Base-by-base conservation (phyloP, 1,140 invertebrate species). In the Sitodiplosis mosellana region DNA sequence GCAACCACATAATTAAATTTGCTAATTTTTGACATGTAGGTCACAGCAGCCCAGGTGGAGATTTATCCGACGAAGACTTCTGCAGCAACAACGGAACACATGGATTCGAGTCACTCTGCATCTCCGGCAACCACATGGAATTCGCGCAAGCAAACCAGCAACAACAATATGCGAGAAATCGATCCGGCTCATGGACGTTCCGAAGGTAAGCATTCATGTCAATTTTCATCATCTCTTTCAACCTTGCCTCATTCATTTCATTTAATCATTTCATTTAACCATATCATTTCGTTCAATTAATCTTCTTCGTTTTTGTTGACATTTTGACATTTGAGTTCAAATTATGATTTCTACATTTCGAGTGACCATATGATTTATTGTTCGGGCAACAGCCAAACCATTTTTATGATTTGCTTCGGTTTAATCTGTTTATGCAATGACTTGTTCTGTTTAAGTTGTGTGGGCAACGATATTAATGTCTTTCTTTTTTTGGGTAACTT, bases 41-140 rank as follows among this genome's bases (percentile, higher is more conserved):
- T 62, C 60, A 64, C 62, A 61, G 61, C 59, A 64, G 62, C 61
- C 61, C 61, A 63, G 61, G 61, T 73, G 73, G 73, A 75, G 71
- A 73, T 71, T 63, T 74, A 73, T 72, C 72, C 71, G 73, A 74
- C 72, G 73, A 73, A 69, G 70, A 73, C 71, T 45, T 75, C 72
- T 71, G 68, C 67, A 54, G 63, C 17, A 47, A 48, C 59, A 59
- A 51, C 59, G 56, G 56, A 59, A 56, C 60, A 59, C 60, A 56
- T 61, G 62, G 33, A 61, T 62, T 61, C 55, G 63, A 64, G 61
- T 56, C 62, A 59, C 56, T 63, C 62, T 52, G 59, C 60, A 59
- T 74, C 71, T 54, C 72, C 71, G 66, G 71, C 70, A 71, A 72
- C 59, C 67, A 72, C 68, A 59, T 74, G 72, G 73, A 73, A 63